phyloP scores from a whole-genome alignment of 2,113 vertebrate species.

The Leuciscus idus region DNA sequence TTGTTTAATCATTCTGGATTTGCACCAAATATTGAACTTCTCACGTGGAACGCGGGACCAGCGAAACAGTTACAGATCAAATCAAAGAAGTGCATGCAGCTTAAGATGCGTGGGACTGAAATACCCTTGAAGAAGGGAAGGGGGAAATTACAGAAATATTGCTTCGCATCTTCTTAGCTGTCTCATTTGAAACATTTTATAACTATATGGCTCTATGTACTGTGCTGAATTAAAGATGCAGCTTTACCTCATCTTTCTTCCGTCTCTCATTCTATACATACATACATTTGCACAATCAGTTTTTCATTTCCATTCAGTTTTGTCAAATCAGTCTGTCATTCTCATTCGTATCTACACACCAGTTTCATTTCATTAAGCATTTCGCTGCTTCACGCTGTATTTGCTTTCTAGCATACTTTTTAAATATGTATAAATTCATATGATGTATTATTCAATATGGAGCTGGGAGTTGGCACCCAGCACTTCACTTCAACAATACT shows the following conservation, averaged over 20 bases:
- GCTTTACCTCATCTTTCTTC: constrained; percentile 13
- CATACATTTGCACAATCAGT: not conserved
- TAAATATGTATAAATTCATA: constrained; percentile 58
- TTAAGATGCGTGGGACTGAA: not conserved
- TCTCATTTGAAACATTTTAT: not conserved
- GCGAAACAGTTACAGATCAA: constrained; percentile 15
- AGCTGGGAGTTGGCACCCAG: constrained; percentile 51
- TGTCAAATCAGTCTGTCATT: not conserved
- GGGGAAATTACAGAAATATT: not conserved
- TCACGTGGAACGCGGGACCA: not conserved
- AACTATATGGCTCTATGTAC: not conserved
- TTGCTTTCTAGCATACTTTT: constrained; percentile 58
- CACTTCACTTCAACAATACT: constrained; percentile 49
- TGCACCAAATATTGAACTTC: constrained; percentile 27
- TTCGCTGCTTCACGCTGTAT: constrained; percentile 49
- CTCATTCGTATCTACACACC: constrained; percentile 6
- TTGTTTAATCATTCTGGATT: constrained; percentile 40
- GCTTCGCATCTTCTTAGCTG: not conserved
- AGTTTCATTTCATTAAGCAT: constrained; percentile 49
- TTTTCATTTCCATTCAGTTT: not conserved
- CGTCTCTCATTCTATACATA: not conserved
- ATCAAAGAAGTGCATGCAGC: not conserved
- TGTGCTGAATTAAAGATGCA: not conserved
- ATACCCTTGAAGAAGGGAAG: not conserved
- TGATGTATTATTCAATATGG: constrained; percentile 66